Evolutionary conservation across 2,797 vertebrate genomes (phyloP).

Genomic region (Poecile montanus): DNA sequence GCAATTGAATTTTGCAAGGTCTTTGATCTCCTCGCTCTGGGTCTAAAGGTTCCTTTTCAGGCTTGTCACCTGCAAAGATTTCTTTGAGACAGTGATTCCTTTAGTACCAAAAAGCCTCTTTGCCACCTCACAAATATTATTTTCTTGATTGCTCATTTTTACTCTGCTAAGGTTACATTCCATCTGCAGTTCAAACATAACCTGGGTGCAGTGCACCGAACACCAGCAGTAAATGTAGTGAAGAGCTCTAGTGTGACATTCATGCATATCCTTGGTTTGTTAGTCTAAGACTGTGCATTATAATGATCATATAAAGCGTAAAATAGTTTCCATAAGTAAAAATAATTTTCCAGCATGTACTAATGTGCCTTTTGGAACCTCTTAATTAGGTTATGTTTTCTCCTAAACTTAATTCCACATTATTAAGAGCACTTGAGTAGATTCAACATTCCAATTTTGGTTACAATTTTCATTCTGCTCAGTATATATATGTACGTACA

Average conservation of each 20-base stretch:
- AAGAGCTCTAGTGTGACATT: background rate
- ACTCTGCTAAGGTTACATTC: background rate
- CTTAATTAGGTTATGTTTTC: background rate
- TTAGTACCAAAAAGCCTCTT: background rate
- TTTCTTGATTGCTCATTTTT: background rate
- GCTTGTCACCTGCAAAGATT: background rate
- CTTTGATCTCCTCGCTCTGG: background rate
- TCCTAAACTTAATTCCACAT: background rate
- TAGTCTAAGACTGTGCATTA: background rate
- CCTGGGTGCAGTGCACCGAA: background rate
- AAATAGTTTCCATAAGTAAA: background rate
- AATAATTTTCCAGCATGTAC: background rate
- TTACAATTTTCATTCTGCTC: slow-evolving; percentile 9
- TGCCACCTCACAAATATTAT: background rate
- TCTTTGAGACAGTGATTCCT: background rate
- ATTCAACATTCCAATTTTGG: background rate
- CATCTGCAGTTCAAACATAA: background rate
- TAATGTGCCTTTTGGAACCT: background rate
- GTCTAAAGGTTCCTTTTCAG: background rate
- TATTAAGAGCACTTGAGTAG: background rate
- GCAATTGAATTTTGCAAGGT: background rate
- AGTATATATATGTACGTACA: rapidly evolving
- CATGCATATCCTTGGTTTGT: background rate
- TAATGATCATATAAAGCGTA: background rate
- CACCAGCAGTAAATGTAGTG: background rate